phyloP scores from a whole-genome alignment of 2,888 invertebrate species.

The Pristionchus maxplancki region DNA sequence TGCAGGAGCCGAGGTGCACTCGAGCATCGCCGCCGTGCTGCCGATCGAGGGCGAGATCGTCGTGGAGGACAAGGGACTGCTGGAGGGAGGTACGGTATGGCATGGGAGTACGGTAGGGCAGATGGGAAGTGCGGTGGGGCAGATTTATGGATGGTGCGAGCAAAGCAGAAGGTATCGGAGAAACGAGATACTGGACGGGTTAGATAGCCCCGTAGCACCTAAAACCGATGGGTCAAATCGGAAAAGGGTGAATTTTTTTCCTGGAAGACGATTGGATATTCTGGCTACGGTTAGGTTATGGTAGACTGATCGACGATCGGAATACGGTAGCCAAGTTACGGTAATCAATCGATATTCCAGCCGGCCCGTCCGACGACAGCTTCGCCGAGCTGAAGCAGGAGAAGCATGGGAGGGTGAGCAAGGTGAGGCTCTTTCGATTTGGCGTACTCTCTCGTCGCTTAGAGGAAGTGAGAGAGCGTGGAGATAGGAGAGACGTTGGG shows the following conservation, averaged over 20 bases:
- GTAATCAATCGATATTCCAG: background rate
- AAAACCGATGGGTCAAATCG: no score
- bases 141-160: no score
- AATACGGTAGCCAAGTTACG: background rate
- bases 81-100: background rate
- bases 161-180: no score
- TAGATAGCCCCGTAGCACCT: no score
- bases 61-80: conserved; percentile 34
- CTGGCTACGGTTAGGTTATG: background rate
- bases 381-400: conserved; percentile 46
- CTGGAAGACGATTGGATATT: background rate
- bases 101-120: background rate
- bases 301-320: no score
- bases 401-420: conserved; percentile 30
- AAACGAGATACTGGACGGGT: no score
- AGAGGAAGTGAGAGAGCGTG: no score
- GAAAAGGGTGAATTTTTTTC: background rate
- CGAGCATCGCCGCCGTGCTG: background rate
- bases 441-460: no score
- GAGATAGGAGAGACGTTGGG: no score
- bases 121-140: background rate
- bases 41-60: conserved; percentile 50
- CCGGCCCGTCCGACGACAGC: background rate
- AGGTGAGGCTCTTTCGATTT: no score
- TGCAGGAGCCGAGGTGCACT: conserved; percentile 49